phyloP scores from a whole-genome alignment of 2,888 invertebrate genomes.

The Ophioninae sp. region DNA sequence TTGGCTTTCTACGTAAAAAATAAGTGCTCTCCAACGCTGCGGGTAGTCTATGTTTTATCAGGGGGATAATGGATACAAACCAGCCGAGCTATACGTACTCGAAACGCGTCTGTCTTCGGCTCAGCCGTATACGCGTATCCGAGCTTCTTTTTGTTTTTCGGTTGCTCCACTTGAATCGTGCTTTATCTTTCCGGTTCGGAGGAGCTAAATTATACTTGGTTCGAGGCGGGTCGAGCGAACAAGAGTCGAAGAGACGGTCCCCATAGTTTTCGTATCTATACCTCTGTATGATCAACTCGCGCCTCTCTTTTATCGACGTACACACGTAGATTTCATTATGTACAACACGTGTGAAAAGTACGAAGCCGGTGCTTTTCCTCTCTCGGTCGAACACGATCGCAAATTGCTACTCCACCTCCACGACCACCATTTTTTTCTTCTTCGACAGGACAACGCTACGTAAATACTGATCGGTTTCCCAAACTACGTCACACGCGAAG shows the following conservation, averaged over 20 bases:
- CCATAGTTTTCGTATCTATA: conserved; percentile 13
- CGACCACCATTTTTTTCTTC: conserved; percentile 3
- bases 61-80: not conserved
- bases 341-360: not conserved
- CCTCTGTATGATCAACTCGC: not conserved
- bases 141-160: conserved; percentile 33
- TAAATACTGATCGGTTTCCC: not conserved
- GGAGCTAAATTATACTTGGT: conserved; percentile 56
- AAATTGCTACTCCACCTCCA: not conserved
- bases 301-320: conserved; percentile 5
- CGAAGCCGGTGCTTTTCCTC: not conserved
- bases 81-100: not conserved
- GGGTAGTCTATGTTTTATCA: conserved; percentile 41
- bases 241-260: conserved; percentile 33
- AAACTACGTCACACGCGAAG: conserved; percentile 1
- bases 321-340: not conserved
- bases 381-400: not conserved
- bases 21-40: conserved; percentile 26
- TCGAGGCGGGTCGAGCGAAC: conserved; percentile 26
- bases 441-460: conserved; percentile 11
- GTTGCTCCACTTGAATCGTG: conserved; percentile 55
- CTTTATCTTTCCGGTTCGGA: conserved; percentile 60
- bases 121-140: conserved; percentile 6
- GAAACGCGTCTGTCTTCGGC: conserved; percentile 30
- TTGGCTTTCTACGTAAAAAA: conserved; percentile 29